These are phyloP conservation scores for Microtus oregoni DNA, from an alignment of 2,113 vertebrate genomes.

Conservation along the genomic window DNA sequence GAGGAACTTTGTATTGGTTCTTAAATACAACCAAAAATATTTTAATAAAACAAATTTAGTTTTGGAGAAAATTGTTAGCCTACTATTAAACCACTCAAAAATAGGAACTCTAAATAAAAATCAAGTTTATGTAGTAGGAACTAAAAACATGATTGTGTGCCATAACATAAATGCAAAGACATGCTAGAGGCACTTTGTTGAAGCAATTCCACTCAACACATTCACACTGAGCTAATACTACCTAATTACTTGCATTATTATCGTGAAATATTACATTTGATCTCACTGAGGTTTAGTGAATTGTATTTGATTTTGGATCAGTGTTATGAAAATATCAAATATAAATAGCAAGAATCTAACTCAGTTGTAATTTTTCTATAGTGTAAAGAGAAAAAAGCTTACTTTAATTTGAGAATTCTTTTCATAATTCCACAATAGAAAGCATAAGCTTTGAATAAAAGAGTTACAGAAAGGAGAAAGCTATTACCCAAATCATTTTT, in stretches of 20 bases:
- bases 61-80: slow-evolving; percentile 13
- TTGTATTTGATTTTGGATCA: not conserved
- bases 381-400: not conserved
- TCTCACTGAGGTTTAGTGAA: not conserved
- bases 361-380: not conserved
- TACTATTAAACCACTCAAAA: not conserved
- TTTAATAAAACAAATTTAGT: not conserved
- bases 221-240: not conserved
- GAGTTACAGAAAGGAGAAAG: not conserved
- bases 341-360: not conserved
- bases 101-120: slow-evolving; percentile 22
- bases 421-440: not conserved
- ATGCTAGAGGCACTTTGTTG: not conserved
- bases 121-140: not conserved
- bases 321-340: not conserved
- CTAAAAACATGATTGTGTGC: not conserved
- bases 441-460: slow-evolving; percentile 10
- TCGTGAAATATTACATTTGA: not conserved
- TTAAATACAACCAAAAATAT: not conserved
- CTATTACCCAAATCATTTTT: not conserved
- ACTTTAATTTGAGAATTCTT: not conserved
- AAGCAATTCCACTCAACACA: slow-evolving; percentile 15
- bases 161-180: slow-evolving; percentile 36
- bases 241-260: not conserved
- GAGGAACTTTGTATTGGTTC: not conserved